Base-by-base conservation (phyloP, 2,113 vertebrate species). In the Tenebrosternarchus preto region DNA sequence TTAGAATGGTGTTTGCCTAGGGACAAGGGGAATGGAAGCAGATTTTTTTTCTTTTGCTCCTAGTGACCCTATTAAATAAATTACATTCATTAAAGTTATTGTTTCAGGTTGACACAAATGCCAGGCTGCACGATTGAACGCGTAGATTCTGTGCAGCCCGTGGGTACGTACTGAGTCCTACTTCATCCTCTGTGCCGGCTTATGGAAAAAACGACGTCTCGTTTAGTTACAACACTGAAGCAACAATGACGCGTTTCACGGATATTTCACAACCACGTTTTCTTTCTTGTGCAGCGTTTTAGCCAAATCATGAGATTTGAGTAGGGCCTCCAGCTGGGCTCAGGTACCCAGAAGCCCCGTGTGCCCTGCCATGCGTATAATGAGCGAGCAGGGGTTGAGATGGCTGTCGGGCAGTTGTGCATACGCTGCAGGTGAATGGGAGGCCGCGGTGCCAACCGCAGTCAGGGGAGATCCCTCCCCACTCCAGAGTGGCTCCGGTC, bases 31-130 rank as follows among this genome's bases (percentile, higher is more conserved):
- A 71, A 76, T 39, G 36, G 25, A 43, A 15, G 29, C n/a, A n/a
- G 29, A 22, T 27, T 33, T 6, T 57, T 67, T 67, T 68, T 31
- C 56, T 59, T 71, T 55, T 70, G 22, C 39, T 55, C 12, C 22
- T 46, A 70, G 63, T 82, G 73, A 70, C 80, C 56, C 68, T 43
- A 16, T 71, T 70, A 56, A 71, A 39, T 79, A 79, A 72, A 72
- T 79, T 57, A 79, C 57, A 19, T 72, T 60, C 64, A 16, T 29
- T 59, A 67, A 11, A 20, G 67, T 78, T 78, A 60, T 68, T 69
- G 70, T 79, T 79, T 72, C 69, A 50, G 67, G 36, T 50, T 78
- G 64, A 78, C 63, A 69, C 46, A 56, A 78, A 70, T 78, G 77
- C 59, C 66, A 71, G 66, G 29, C 39, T 24, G 59, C n/a, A 60